Percentiles rank a stretch among this genome's conserved stretches.
phyloP scores from a whole-genome alignment of 2,797 vertebrate genomes.

The Eulemur coronatus region DNA sequence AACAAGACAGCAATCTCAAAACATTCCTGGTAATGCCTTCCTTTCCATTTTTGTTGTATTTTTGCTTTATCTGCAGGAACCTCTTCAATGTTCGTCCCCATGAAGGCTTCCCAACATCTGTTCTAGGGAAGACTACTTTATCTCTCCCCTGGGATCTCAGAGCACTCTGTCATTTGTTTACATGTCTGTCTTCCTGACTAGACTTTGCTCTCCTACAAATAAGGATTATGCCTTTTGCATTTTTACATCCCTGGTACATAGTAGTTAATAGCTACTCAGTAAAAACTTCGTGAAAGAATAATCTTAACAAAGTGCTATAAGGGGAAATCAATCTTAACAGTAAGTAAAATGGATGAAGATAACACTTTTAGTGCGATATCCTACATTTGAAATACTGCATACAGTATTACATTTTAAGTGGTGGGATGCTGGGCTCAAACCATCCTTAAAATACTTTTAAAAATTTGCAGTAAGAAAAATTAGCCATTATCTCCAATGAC shows the following conservation, averaged over 20 bases:
- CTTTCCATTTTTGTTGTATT: background rate
- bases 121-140: background rate
- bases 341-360: background rate
- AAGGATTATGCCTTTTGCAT: background rate
- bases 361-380: background rate
- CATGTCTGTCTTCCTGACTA: background rate
- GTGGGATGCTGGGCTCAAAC: background rate
- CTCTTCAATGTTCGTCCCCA: background rate
- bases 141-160: background rate
- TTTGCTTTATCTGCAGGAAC: background rate
- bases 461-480: conserved; percentile 37
- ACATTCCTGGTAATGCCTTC: background rate
- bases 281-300: background rate
- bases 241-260: background rate
- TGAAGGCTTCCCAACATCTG: background rate
- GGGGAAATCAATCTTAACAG: background rate
- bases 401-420: background rate
- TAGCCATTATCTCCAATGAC: conserved; percentile 13
- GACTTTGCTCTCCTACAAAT: background rate
- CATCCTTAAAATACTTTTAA: conserved; percentile 30
- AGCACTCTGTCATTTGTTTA: background rate
- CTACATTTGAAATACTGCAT: background rate
- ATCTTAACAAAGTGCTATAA: background rate
- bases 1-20: background rate
- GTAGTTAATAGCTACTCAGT: background rate